A percentile compares a stretch with the other conserved stretches of the same genome.
These are phyloP conservation scores for Diaphora mendica DNA, from an alignment of 2,888 invertebrate species.

Conservation along the genomic window DNA sequence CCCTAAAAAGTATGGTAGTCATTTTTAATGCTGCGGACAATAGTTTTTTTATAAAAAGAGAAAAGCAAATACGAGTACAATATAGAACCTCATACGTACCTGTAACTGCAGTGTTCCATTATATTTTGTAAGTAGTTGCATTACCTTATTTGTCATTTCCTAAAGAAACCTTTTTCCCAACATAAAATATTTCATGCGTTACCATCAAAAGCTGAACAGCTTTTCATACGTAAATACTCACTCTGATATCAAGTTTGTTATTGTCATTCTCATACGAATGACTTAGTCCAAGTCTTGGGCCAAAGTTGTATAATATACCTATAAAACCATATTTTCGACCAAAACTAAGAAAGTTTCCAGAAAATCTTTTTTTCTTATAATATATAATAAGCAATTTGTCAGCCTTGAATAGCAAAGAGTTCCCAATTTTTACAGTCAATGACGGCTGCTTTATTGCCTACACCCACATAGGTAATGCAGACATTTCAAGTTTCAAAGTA, in stretches of 20 bases:
- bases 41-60: too few relatives aligned
- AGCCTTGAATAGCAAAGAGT: slow-evolving; percentile 22
- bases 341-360: slow-evolving; percentile 25
- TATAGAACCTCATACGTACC: neutral
- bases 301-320: slow-evolving; percentile 1
- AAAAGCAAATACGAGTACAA: neutral
- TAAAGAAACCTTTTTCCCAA: neutral
- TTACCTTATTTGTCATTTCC: neutral
- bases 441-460: slow-evolving; percentile 25
- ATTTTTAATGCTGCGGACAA: too few relatives aligned
- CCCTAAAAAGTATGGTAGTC: too few relatives aligned
- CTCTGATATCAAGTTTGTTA: slow-evolving; percentile 8
- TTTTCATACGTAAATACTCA: neutral
- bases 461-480: slow-evolving; percentile 30
- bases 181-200: neutral
- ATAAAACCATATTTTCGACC: slow-evolving; percentile 5
- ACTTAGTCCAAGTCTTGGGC: neutral
- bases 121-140: neutral
- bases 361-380: slow-evolving; percentile 26
- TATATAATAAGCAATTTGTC: slow-evolving; percentile 33
- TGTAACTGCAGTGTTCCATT: neutral
- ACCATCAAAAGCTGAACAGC: neutral
- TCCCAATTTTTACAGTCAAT: slow-evolving; percentile 29
- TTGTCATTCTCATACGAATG: slow-evolving; percentile 14
- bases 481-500: slow-evolving; percentile 30